These are phyloP conservation scores for Drosophila subquinaria DNA, from an alignment of 2,888 invertebrate genomes.

Conservation along the genomic window DNA sequence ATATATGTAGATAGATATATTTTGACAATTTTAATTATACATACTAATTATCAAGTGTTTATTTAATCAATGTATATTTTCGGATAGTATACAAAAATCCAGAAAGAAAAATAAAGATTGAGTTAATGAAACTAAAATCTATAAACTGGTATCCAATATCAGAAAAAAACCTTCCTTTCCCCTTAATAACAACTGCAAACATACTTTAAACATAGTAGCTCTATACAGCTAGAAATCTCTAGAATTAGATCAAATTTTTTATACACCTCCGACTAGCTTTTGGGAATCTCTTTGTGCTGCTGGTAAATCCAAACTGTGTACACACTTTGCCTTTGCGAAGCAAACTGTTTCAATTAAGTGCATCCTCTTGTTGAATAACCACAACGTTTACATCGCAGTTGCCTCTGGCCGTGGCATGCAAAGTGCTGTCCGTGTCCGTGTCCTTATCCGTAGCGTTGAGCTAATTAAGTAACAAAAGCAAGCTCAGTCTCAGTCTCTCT, in stretches of 20 bases:
- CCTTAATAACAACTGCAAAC: neutral
- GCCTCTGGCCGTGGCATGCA: constrained; percentile 22
- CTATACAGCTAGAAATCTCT: neutral
- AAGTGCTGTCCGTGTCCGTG: constrained; percentile 40
- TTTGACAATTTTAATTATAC: no score
- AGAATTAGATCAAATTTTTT: neutral
- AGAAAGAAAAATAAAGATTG: no score
- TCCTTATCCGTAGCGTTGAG: constrained; percentile 47
- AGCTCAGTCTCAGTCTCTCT: constrained; percentile 18
- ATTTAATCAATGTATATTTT: no score
- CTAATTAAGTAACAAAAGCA: constrained; percentile 72
- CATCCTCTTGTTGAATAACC: constrained; percentile 42
- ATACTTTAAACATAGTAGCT: neutral
- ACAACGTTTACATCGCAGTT: constrained; percentile 34
- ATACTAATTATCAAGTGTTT: no score
- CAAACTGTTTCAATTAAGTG: constrained; percentile 67
- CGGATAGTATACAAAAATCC: no score
- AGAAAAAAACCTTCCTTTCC: neutral
- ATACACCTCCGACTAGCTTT: constrained; percentile 1
- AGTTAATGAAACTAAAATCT: neutral
- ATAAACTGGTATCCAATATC: neutral
- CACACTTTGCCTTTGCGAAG: constrained; percentile 25
- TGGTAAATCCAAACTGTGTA: constrained; percentile 28
- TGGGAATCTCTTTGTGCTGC: constrained; percentile 13
- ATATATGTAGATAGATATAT: no score